These are phyloP conservation scores for Macrotis lagotis DNA, from an alignment of 2,113 vertebrate species.

Conservation along the genomic window DNA sequence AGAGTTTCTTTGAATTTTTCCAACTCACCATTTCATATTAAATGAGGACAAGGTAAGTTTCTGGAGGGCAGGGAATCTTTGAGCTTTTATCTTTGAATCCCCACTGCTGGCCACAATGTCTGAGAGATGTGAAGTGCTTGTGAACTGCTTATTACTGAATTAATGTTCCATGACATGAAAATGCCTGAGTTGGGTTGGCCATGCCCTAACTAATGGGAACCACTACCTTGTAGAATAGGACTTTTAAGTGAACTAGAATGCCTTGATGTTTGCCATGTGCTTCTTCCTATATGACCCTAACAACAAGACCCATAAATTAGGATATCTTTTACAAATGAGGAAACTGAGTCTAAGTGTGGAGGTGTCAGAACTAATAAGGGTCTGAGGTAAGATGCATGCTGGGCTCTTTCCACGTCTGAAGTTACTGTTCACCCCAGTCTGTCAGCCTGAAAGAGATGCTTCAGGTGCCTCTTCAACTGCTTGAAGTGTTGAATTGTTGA, in stretches of 20 bases:
- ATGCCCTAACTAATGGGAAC: neutral
- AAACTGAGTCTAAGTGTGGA: neutral
- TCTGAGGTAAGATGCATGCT: neutral
- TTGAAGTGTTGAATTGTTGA: too few species aligned
- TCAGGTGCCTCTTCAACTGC: too few species aligned
- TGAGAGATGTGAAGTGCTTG: fast-evolving
- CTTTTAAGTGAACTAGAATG: slow-evolving; percentile 16
- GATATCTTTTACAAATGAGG: neutral
- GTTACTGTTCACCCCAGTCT: neutral
- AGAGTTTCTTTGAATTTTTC: neutral
- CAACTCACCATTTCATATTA: neutral
- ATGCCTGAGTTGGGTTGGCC: neutral
- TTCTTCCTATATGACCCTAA: neutral
- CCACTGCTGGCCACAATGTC: neutral
- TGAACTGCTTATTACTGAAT: neutral
- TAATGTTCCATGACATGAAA: neutral
- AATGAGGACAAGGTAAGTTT: neutral
- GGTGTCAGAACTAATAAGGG: neutral
- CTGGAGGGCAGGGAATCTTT: neutral
- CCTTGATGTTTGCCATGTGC: neutral
- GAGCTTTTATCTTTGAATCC: neutral
- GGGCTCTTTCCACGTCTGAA: neutral
- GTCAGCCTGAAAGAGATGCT: neutral
- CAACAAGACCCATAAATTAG: neutral
- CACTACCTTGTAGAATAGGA: slow-evolving; percentile 57